Evolutionary conservation across 2,113 vertebrate species (phyloP).

Genomic region (Mionectes macconnelli): DNA sequence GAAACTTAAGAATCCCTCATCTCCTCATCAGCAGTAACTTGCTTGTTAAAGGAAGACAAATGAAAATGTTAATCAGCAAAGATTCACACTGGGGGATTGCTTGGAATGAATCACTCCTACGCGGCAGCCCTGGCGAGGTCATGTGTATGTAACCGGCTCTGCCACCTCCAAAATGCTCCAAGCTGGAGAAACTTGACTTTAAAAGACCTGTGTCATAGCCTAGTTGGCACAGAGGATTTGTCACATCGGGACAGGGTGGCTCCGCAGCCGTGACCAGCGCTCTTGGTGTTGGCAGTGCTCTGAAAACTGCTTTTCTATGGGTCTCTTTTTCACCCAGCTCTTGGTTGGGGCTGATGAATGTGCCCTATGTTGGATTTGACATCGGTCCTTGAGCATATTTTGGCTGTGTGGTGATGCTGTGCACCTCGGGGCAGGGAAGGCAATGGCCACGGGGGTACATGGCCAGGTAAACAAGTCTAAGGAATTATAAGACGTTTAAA

Average conservation of each 20-base stretch:
- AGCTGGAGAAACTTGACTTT: background rate
- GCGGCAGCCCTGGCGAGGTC: background rate
- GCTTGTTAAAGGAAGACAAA: slow-evolving; percentile 68
- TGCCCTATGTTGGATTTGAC: background rate
- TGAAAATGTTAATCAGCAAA: slow-evolving; percentile 63
- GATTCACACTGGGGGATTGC: slow-evolving; percentile 57
- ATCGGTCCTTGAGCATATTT: accelerated
- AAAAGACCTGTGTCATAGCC: background rate
- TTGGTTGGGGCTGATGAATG: background rate
- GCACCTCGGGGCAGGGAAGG: background rate
- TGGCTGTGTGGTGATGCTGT: background rate
- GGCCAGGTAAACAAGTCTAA: background rate
- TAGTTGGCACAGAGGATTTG: background rate
- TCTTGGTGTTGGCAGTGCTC: accelerated
- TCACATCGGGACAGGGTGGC: background rate
- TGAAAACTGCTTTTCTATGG: background rate
- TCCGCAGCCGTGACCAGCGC: accelerated
- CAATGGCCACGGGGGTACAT: accelerated
- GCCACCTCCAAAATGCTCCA: background rate
- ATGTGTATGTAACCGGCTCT: background rate
- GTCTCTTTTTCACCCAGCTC: accelerated
- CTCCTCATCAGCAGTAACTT: slow-evolving; percentile 53
- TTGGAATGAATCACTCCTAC: slow-evolving; percentile 36
- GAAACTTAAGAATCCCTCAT: slow-evolving; percentile 67
- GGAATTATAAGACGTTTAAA: background rate